These are phyloP conservation scores for Scaptomyza caliginosa DNA, from an alignment of 2,888 invertebrate species.

Conservation along the genomic window DNA sequence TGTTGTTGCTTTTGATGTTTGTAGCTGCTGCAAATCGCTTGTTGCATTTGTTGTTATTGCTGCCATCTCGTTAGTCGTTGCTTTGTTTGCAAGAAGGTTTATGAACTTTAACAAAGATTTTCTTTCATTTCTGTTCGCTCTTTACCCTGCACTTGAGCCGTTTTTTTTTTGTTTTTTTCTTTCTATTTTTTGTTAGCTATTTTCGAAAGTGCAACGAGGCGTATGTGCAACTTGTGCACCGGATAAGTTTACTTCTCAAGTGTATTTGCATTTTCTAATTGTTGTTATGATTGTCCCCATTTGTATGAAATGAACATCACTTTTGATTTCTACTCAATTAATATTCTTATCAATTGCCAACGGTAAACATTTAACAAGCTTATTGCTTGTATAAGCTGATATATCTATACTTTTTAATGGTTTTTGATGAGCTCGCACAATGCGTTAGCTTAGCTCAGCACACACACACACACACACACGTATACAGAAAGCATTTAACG, in stretches of 20 bases:
- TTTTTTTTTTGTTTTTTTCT: slow-evolving; percentile 15
- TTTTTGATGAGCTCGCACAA: slow-evolving; percentile 47
- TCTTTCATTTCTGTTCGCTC: slow-evolving; percentile 36
- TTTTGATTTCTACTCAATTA: slow-evolving; percentile 73
- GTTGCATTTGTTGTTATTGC: slow-evolving; percentile 53
- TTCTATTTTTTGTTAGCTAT: no score
- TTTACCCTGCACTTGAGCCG: slow-evolving; percentile 52
- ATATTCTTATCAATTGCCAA: slow-evolving; percentile 70
- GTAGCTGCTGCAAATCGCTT: slow-evolving; percentile 39
- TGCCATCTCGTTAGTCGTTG: slow-evolving; percentile 44
- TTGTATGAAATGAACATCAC: slow-evolving; percentile 50
- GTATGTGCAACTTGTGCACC: slow-evolving; percentile 65
- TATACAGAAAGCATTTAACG: slow-evolving; percentile 13
- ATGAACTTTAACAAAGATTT: slow-evolving; percentile 80
- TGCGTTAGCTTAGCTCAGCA: slow-evolving; percentile 39
- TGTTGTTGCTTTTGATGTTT: slow-evolving; percentile 25
- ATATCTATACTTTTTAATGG: slow-evolving; percentile 16
- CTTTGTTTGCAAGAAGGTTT: slow-evolving; percentile 72
- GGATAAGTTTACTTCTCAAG: slow-evolving; percentile 3
- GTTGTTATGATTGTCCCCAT: slow-evolving; percentile 35
- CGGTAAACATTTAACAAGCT: not conserved
- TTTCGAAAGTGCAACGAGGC: slow-evolving; percentile 72
- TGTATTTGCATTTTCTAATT: slow-evolving; percentile 64
- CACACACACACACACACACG: slow-evolving; percentile 18
- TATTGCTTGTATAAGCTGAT: slow-evolving; percentile 1